Evolutionary conservation across 2,797 vertebrate genomes (phyloP), one percentile per base, ranked within the genome.

Genomic region (Sitta carolinensis): DNA sequence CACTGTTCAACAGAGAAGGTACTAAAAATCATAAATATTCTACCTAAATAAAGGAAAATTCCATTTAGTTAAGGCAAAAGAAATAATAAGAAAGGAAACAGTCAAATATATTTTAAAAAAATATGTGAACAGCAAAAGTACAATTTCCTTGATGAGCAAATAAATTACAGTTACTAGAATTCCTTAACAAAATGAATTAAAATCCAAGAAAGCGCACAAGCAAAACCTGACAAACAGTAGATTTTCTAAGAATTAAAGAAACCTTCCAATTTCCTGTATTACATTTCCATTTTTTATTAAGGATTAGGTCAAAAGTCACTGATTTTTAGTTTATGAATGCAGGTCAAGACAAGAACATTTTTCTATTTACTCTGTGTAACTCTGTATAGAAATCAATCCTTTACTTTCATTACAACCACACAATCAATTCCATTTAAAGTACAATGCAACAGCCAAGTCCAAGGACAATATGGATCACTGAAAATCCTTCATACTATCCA

Each of bases 401-500:
- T 97, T 98, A 97, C 97, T 98, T 98, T 98, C 97, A 98, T 98
- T 98, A 98, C 96, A 97, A 97, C 96, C 97, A 96, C 96, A 97
- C 97, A 98, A 98, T 98, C 98, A 98, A 98, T 98, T 98, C 97
- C 95, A 97, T 98, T 98, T 98, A 98, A 98, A 97, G 96, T 96
- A 96, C 97, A 97, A 97, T 96, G 95, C 97, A 97, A 97, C 95
- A 96, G 96, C 94, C 97, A 98, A 98, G 97, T 98, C 97, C 98
- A 98, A 98, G 97, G 98, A 97, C 97, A 98, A 96, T 97, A 97
- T 94, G 81, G 97, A 97, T 97, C 36, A 19, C 95, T 93, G 95
- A 94, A 95, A 98, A 97, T 96, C 95, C 86, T 96, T 96, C 93
- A 95, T 84, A 91, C 52, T 57, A 87, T 93, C 96, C 97, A 83